Evolutionary conservation across 2,797 vertebrate species (phyloP).

Genomic region (Macrochelys suwanniensis): DNA sequence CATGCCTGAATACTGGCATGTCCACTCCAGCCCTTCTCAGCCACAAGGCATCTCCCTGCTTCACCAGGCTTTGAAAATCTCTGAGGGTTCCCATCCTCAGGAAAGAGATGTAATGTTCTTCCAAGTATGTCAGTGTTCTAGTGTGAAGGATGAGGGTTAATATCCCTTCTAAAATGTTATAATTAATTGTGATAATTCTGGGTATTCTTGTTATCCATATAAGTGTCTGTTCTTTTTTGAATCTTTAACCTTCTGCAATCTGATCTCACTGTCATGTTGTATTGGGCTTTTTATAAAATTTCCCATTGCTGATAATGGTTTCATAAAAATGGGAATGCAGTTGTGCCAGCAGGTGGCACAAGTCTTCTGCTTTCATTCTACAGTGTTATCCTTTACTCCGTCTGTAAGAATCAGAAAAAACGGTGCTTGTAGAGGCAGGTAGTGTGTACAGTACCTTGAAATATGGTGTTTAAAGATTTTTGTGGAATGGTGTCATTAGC

Average conservation of each 20-base stretch:
- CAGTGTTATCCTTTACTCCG: neutral
- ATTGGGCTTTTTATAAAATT: neutral
- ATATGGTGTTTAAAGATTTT: constrained; percentile 41
- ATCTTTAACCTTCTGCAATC: neutral
- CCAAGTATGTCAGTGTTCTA: neutral
- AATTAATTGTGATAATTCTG: neutral
- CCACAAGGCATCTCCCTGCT: neutral
- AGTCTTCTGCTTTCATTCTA: neutral
- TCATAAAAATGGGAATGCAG: neutral
- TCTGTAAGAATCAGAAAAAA: fast-evolving
- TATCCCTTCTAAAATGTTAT: neutral
- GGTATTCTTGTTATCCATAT: neutral
- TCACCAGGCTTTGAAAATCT: neutral
- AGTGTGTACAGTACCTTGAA: constrained; percentile 38
- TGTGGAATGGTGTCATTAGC: neutral
- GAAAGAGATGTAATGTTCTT: neutral
- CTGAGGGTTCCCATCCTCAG: neutral
- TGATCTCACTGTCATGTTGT: neutral
- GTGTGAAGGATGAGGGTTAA: neutral
- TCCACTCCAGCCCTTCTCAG: neutral
- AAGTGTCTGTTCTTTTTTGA: neutral
- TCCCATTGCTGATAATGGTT: neutral
- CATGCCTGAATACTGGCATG: neutral
- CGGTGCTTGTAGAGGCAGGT: neutral
- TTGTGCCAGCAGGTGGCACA: constrained; percentile 69